Percentiles rank a stretch among this genome's conserved stretches.
Evolutionary conservation across 2,797 vertebrate genomes (phyloP).

Genomic region (Hyperoplus immaculatus): DNA sequence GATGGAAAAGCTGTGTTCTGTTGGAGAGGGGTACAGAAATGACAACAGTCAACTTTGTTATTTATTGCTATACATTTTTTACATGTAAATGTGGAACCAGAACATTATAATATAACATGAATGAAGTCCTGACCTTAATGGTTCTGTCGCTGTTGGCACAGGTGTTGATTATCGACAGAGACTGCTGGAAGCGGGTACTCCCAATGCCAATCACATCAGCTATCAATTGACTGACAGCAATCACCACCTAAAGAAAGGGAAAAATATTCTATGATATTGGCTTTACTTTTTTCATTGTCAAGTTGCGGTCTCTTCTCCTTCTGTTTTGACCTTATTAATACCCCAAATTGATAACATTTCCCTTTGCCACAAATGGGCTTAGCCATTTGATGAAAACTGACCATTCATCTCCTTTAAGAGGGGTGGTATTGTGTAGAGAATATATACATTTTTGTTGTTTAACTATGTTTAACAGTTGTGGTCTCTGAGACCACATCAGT

Average conservation of each 20-base stretch:
- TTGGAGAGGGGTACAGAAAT: slow-evolving; percentile 19
- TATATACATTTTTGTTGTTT: too few species aligned
- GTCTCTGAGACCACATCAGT: not conserved
- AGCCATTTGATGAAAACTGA: too few species aligned
- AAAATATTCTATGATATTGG: not conserved
- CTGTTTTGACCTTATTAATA: not conserved
- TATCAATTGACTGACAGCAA: slow-evolving; percentile 98
- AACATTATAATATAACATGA: not conserved
- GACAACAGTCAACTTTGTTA: not conserved
- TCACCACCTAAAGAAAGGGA: slow-evolving; percentile 90
- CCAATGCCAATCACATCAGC: slow-evolving; percentile 98
- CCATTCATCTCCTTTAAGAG: not conserved
- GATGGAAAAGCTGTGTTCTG: slow-evolving; percentile 97
- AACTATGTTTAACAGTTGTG: not conserved
- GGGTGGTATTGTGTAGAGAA: not conserved
- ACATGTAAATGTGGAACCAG: not conserved
- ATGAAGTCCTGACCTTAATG: slow-evolving; percentile 90
- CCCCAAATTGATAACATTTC: not conserved
- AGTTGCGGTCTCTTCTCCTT: not conserved
- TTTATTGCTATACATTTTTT: not conserved
- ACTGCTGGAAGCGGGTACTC: slow-evolving; percentile 98
- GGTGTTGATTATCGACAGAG: slow-evolving; percentile 98
- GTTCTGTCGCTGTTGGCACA: slow-evolving; percentile 97
- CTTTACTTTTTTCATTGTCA: not conserved
- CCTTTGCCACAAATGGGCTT: not conserved